These are phyloP conservation scores for Syrphus vitripennis DNA, from an alignment of 2,888 invertebrate species.

Conservation along the genomic window DNA sequence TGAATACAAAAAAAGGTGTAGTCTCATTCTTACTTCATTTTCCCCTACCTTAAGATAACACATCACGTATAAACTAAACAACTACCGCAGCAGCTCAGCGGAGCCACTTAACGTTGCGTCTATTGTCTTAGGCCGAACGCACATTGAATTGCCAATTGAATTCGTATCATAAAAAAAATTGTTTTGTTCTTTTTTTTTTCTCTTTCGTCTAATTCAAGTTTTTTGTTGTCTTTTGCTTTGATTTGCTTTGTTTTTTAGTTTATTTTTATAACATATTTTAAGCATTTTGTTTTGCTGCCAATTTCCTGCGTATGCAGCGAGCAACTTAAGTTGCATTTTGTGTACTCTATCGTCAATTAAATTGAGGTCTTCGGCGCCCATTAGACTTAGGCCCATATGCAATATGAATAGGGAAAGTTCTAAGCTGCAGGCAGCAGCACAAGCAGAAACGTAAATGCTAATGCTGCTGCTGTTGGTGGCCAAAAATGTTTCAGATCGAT, in stretches of 20 bases:
- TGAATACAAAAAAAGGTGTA: too few relatives aligned
- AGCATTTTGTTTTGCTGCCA: constrained; percentile 58
- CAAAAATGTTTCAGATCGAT: constrained; percentile 9
- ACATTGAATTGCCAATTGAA: constrained; percentile 57
- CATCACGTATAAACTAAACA: constrained; percentile 15
- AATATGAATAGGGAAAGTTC: constrained; percentile 58
- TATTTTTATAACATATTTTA: constrained; percentile 63
- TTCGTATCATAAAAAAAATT: neutral
- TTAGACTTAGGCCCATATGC: constrained; percentile 1
- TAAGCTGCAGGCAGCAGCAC: constrained; percentile 17
- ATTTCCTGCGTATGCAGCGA: constrained; percentile 65
- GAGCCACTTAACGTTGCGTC: constrained; percentile 49
- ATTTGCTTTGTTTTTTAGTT: constrained; percentile 31
- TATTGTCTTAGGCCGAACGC: constrained; percentile 66
- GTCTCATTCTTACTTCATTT: neutral
- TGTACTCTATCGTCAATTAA: constrained; percentile 38
- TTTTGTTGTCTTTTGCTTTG: neutral
- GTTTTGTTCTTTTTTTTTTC: neutral
- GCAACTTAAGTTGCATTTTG: constrained; percentile 20
- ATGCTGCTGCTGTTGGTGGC: neutral
- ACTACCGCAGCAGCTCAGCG: neutral
- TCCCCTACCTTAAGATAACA: constrained; percentile 1
- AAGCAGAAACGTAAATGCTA: neutral
- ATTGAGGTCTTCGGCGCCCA: constrained; percentile 60
- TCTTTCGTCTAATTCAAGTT: constrained; percentile 17